Conservation (phyloP, 2,797 vertebrate genomes). For the Eremophila alpestris region DNA sequence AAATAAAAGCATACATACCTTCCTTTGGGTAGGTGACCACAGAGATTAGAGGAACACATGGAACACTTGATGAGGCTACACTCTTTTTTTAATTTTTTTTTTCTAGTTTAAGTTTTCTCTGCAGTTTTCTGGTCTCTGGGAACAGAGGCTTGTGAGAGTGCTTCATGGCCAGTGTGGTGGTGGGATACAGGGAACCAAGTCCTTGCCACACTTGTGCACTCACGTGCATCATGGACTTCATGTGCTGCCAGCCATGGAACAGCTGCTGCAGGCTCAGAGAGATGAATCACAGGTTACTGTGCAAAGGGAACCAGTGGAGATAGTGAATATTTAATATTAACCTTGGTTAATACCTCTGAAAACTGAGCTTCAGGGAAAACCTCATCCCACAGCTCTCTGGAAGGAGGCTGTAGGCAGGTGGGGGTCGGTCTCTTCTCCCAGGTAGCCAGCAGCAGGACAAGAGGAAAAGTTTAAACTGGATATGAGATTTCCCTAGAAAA, state of each 20-base stretch:
- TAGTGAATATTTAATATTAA: too few species aligned
- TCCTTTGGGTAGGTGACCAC: background rate
- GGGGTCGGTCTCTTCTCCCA: background rate
- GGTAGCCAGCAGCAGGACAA: too few species aligned
- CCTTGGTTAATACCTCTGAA: background rate
- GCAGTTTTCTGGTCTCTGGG: background rate
- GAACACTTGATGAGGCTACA: background rate
- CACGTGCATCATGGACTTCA: accelerated
- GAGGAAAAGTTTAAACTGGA: background rate
- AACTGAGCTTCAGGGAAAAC: background rate
- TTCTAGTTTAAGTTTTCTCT: background rate
- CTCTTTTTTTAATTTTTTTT: background rate
- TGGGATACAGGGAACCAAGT: background rate
- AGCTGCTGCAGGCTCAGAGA: background rate
- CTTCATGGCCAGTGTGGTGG: accelerated
- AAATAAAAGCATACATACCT: background rate
- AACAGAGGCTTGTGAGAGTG: background rate
- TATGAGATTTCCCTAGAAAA: background rate
- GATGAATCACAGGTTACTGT: background rate
- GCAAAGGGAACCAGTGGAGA: background rate
- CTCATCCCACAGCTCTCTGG: background rate
- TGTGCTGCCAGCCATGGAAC: background rate
- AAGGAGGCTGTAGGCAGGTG: background rate
- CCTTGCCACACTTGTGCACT: too few species aligned
- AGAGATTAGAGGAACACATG: background rate